Evolutionary conservation across 2,113 vertebrate genomes (phyloP).

Genomic region (Aleadryas rufinucha): DNA sequence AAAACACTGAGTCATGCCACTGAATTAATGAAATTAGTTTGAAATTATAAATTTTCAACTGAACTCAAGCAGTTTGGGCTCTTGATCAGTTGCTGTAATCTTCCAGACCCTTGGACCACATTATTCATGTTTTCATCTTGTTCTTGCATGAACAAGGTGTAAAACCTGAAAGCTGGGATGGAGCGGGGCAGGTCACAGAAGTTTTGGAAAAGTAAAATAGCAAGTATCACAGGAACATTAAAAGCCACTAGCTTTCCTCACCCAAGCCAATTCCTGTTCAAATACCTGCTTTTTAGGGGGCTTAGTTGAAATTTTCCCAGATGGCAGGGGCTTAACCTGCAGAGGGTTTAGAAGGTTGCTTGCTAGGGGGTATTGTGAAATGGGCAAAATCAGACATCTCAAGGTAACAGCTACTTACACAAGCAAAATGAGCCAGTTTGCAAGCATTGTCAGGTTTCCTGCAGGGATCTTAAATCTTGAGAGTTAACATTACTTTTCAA

Average conservation of each 20-base stretch:
- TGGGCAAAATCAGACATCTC: not conserved
- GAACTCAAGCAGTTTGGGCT: not conserved
- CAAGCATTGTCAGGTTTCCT: not conserved
- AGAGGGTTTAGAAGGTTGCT: not conserved
- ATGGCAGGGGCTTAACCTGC: not conserved
- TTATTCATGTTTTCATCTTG: not conserved
- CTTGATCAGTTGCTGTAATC: not conserved
- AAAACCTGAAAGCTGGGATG: not conserved
- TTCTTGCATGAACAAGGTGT: not conserved
- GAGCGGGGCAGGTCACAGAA: not conserved
- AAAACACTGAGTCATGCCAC: conserved; percentile 17
- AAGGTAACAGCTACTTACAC: not conserved
- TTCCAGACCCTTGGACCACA: not conserved
- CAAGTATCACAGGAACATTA: not conserved
- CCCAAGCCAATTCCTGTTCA: not conserved
- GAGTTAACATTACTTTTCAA: conserved; percentile 10
- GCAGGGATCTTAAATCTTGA: not conserved
- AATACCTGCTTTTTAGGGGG: not conserved
- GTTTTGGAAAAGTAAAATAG: not conserved
- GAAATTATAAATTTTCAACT: conserved; percentile 3
- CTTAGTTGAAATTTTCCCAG: not conserved
- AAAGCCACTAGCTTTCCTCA: not conserved
- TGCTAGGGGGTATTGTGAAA: not conserved
- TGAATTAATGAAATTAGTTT: conserved; percentile 23
- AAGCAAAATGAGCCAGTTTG: not conserved